Evolutionary conservation across 2,888 invertebrate genomes (phyloP), one percentile per base, ranked within the genome.

Genomic region (Dasysyrphus tricinctus): DNA sequence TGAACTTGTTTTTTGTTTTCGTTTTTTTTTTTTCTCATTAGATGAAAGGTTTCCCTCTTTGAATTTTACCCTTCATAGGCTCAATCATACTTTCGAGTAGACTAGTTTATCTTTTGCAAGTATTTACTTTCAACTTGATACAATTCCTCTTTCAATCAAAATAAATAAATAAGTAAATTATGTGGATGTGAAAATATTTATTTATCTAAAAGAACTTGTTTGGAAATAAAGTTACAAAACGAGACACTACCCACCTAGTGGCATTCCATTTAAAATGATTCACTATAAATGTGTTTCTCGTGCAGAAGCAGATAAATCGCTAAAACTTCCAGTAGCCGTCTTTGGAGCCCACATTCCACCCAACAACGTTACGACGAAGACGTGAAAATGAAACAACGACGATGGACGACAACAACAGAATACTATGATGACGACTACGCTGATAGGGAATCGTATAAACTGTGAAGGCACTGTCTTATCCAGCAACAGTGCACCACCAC

Each of bases 231-330:
- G 73, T 65, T 63, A 81, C 69, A 81, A 81, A 78, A 86, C 85
- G 70, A 70, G 69, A 74, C 70, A 74, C 74, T 86, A 78, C 85
- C 85, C 85, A 78, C 85, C 77, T 74, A 81, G 81, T 78, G 74
- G 42, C 85, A 86, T 86, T 81, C 85, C 85, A 70, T 74, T 74
- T 81, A 56, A 86, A 86, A 75, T 86, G 85, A 86, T 86, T 86
- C 85, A 86, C 81, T 57, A 78, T 65, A 49, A 49, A 19, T 37
- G 12, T 49, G 74, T 69, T 69, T 78, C 61, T 78, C 63, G 73
- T 70, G 73, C 70, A 49, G 42, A 67, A 47, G 69, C 39, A 79
- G 77, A 86, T 80, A 80, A 80, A 85, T 80, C 76, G 80, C 57
- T 85, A 37, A 70, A 80, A 80, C 61, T 67, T 80, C 65, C 75